Evolutionary conservation across 2,797 vertebrate genomes (phyloP).

Genomic region (Acipenser oxyrinchus): DNA sequence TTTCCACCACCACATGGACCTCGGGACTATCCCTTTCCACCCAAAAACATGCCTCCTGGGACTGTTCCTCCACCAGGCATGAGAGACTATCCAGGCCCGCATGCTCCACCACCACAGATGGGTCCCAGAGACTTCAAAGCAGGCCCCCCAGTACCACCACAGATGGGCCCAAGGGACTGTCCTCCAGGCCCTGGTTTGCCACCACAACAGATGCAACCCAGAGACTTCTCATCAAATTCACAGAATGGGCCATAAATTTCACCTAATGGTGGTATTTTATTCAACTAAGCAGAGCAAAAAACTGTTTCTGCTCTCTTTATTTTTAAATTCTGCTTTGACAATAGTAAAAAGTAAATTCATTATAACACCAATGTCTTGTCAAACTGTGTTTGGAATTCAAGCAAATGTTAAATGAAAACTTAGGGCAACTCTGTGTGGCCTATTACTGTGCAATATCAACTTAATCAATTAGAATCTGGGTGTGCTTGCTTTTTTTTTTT

Average conservation of each 20-base stretch:
- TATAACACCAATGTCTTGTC: slow-evolving; percentile 24
- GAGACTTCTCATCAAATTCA: slow-evolving; percentile 38
- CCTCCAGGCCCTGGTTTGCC: neutral
- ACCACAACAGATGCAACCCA: slow-evolving; percentile 41
- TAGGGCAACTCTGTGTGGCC: slow-evolving; percentile 21
- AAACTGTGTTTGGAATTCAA: slow-evolving; percentile 33
- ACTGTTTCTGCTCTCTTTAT: neutral
- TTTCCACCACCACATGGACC: slow-evolving; percentile 38
- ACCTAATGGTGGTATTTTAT: slow-evolving; percentile 22
- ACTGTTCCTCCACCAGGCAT: slow-evolving; percentile 31
- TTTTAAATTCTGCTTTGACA: slow-evolving; percentile 32
- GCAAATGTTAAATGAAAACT: slow-evolving; percentile 17
- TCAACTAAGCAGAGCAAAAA: neutral
- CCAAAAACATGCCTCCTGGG: slow-evolving; percentile 51
- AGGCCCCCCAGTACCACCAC: slow-evolving; percentile 19
- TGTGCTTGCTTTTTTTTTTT: slow-evolving; percentile 53
- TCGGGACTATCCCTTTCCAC: slow-evolving; percentile 53
- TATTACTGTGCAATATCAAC: slow-evolving; percentile 75
- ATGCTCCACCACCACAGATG: neutral
- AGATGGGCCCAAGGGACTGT: slow-evolving; percentile 20
- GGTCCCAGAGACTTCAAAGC: slow-evolving; percentile 25
- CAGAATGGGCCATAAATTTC: slow-evolving; percentile 51
- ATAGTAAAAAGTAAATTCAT: slow-evolving; percentile 30
- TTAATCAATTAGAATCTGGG: slow-evolving; percentile 39
- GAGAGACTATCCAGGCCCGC: slow-evolving; percentile 42